A percentile compares a stretch with the other conserved stretches of the same genome.
phyloP scores from a whole-genome alignment of 1,140 invertebrate species.

The Procambarus virginalis region DNA sequence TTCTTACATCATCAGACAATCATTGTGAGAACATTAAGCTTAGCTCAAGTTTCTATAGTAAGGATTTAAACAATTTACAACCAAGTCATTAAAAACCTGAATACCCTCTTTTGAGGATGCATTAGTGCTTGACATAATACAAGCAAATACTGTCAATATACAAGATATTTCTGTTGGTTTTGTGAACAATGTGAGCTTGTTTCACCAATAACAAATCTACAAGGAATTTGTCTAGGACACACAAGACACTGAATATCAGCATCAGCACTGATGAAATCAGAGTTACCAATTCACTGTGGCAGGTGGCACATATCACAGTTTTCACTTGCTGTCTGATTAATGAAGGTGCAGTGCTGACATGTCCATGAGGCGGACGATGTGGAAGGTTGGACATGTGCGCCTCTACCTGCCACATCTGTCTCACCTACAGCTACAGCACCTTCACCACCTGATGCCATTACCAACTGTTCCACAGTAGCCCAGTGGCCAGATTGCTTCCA shows the following conservation, averaged over 20 bases:
- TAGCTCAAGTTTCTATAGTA: conserved; percentile 37
- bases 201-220: conserved; percentile 42
- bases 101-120: conserved; percentile 54
- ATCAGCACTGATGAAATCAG: conserved; percentile 22
- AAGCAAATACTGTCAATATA: conserved; percentile 54
- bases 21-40: conserved; percentile 42
- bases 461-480: conserved; percentile 91
- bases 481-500: conserved; percentile 89
- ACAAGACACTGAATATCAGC: conserved; percentile 59
- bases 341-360: conserved; percentile 93
- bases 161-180: conserved; percentile 35
- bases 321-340: conserved; percentile 84
- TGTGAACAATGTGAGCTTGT: conserved; percentile 40
- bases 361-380: conserved; percentile 80
- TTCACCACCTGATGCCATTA: conserved; percentile 78
- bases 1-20: conserved; percentile 22
- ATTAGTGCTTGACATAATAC: conserved; percentile 57
- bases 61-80: conserved; percentile 50
- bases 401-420: conserved; percentile 26
- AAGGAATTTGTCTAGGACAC: conserved; percentile 39
- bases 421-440: conserved; percentile 24
- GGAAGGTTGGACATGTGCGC: conserved; percentile 28
- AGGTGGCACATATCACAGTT: conserved; percentile 95
- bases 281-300: conserved; percentile 75
- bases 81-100: conserved; percentile 54